phyloP scores from a whole-genome alignment of 2,797 vertebrate species.

The Sebastes steindachneri region DNA sequence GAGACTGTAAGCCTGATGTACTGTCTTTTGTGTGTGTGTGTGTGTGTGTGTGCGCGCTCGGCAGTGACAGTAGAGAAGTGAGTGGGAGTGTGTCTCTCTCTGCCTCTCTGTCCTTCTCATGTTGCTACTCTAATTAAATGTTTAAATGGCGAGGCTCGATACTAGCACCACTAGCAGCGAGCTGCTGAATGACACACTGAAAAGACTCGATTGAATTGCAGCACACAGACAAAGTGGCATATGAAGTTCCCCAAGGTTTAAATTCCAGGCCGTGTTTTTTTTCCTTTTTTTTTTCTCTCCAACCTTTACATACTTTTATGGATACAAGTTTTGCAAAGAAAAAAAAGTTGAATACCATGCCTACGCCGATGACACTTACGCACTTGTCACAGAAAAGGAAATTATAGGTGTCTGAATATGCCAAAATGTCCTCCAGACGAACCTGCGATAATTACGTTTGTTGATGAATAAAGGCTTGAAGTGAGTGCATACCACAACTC shows the following conservation, averaged over 20 bases:
- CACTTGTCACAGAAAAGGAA: too few relatives aligned
- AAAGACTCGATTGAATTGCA: background rate
- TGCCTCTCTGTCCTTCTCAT: conserved; percentile 30
- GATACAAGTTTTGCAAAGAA: background rate
- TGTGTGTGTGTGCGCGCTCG: background rate
- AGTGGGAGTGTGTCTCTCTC: conserved; percentile 5
- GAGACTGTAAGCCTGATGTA: conserved; percentile 38
- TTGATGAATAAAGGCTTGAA: too few relatives aligned
- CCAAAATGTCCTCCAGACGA: background rate
- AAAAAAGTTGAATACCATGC: background rate
- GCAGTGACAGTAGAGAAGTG: background rate
- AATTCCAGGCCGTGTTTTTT: background rate
- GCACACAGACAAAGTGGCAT: background rate
- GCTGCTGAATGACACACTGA: conserved; percentile 4
- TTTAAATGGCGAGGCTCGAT: conserved; percentile 46
- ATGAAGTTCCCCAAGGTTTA: background rate
- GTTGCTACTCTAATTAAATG: conserved; percentile 64
- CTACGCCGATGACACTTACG: background rate
- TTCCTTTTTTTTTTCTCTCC: background rate
- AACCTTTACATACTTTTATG: background rate
- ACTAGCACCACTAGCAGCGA: conserved; percentile 16
- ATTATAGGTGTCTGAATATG: background rate
- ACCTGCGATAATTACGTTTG: background rate
- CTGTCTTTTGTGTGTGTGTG: background rate
- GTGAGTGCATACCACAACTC: background rate